Evolutionary conservation across 2,113 vertebrate genomes (phyloP).

Genomic region (Mirounga angustirostris): DNA sequence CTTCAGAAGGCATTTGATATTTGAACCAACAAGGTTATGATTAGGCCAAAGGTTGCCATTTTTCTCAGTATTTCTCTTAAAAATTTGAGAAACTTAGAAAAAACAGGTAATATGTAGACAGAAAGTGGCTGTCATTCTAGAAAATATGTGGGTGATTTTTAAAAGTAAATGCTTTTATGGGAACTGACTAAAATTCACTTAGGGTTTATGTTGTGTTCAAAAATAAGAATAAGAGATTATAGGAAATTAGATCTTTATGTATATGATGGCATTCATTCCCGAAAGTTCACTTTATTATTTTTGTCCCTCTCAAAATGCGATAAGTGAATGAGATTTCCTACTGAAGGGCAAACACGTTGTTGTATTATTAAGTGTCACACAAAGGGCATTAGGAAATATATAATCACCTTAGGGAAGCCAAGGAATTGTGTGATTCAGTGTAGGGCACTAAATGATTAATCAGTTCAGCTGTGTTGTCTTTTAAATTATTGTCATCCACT

Average conservation of each 20-base stretch:
- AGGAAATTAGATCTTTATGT: constrained; percentile 16
- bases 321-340: constrained; percentile 41
- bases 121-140: background rate
- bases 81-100: constrained; percentile 36
- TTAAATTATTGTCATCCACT: constrained; percentile 74
- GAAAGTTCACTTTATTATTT: constrained; percentile 9
- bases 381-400: constrained; percentile 51
- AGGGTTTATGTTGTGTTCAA: background rate
- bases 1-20: constrained; percentile 34
- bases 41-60: constrained; percentile 2
- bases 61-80: constrained; percentile 43
- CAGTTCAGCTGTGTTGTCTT: constrained; percentile 53
- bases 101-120: background rate
- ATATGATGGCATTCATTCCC: background rate
- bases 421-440: constrained; percentile 11
- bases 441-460: constrained; percentile 67
- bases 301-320: constrained; percentile 13
- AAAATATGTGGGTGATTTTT: background rate
- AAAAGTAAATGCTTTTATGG: constrained; percentile 5
- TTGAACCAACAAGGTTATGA: constrained; percentile 31
- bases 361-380: constrained; percentile 38
- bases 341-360: constrained; percentile 54
- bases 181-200: background rate
- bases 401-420: constrained; percentile 46
- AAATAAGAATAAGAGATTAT: background rate